Percentiles rank a stretch among this genome's conserved stretches.
Conservation (phyloP, 2,888 invertebrate genomes). For the Pristionchus japonicus region DNA sequence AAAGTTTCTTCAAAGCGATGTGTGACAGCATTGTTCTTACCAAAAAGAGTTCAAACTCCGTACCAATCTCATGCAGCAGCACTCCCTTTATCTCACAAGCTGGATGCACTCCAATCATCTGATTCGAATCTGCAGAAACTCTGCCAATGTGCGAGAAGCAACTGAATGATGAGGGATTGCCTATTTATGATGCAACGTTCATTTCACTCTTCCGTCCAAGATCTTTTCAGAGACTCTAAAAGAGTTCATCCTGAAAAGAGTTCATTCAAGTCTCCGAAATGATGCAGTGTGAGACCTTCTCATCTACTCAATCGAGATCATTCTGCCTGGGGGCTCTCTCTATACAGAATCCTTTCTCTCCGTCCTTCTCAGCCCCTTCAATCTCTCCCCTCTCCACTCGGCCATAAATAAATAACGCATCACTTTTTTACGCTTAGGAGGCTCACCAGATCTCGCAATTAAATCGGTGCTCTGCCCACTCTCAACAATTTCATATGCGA, state of each 20-base stretch:
- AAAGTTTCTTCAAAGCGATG: no score
- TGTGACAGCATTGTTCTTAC: no score
- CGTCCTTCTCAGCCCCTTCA: neutral
- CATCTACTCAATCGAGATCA: neutral
- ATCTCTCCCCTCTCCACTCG: neutral
- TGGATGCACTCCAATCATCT: conserved; percentile 1
- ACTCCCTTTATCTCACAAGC: conserved; percentile 9
- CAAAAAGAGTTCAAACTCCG: no score
- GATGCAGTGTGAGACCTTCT: neutral
- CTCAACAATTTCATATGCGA: conserved; percentile 1
- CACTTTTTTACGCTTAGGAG: neutral
- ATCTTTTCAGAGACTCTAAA: neutral
- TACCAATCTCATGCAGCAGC: conserved; percentile 37
- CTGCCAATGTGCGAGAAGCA: conserved; percentile 34
- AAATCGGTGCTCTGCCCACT: neutral
- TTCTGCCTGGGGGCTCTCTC: neutral
- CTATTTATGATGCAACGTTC: neutral
- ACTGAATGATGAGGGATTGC: neutral
- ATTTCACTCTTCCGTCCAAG: neutral
- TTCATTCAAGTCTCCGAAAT: neutral
- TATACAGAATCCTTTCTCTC: neutral
- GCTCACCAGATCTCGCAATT: conserved; percentile 5
- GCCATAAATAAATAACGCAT: conserved; percentile 22
- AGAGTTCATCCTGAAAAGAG: neutral
- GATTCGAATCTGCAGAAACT: neutral